A percentile compares a stretch with the other conserved stretches of the same genome.
phyloP scores from a whole-genome alignment of 2,797 vertebrate genomes.

The Lagorchestes hirsutus region DNA sequence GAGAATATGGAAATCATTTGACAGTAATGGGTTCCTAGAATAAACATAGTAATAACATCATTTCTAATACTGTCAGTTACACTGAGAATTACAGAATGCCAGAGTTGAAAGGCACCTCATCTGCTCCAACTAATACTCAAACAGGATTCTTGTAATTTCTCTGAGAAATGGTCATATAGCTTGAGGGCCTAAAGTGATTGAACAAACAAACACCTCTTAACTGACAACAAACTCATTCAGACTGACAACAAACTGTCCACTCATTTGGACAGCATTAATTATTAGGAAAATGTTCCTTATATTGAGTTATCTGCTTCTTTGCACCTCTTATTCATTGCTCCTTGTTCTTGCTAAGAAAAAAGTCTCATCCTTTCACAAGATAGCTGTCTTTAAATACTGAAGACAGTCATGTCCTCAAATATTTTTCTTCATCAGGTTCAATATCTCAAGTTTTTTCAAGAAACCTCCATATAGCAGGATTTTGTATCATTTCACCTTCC shows the following conservation, averaged over 20 bases:
- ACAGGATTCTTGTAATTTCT: neutral
- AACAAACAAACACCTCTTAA: neutral
- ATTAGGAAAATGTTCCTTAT: neutral
- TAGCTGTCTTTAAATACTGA: neutral
- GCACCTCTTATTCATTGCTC: neutral
- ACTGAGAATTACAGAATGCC: neutral
- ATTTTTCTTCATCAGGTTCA: neutral
- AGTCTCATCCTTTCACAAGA: neutral
- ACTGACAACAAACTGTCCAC: neutral
- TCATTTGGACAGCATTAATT: neutral
- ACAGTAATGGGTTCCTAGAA: neutral
- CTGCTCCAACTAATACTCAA: neutral
- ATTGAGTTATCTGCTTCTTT: neutral
- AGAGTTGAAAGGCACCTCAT: neutral
- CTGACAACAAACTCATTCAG: neutral
- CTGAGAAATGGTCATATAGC: neutral
- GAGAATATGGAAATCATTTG: neutral
- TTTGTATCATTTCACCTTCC: neutral
- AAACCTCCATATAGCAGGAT: neutral
- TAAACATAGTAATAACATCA: neutral
- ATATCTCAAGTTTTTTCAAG: neutral
- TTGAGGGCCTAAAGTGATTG: neutral
- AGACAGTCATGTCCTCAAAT: neutral
- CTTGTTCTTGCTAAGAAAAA: neutral
- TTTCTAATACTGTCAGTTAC: neutral